Base-by-base conservation (phyloP, 2,797 vertebrate genomes). In the Chelonia mydas region DNA sequence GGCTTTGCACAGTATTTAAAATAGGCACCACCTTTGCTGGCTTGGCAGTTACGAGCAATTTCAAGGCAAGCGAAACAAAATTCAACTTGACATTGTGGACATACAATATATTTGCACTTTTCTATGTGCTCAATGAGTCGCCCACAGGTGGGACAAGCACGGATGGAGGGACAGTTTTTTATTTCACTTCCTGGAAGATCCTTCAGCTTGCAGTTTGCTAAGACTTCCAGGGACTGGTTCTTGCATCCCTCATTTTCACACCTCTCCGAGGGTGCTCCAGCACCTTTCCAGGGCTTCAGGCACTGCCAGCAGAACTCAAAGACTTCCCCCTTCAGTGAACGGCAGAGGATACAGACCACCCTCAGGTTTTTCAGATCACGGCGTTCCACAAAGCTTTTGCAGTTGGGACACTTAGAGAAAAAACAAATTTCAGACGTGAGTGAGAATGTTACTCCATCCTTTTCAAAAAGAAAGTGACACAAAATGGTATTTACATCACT, bases 21-120 rank as follows among this genome's bases (percentile, higher is more conserved):
- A 93, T 98, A 12, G 3, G 89, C 57, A 68, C 97, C 98, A 1
- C 95, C 97, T 79, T 17, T 0, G 84, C 96, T 28, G 4, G 54
- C 81, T 55, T 54, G 28, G 93, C 98, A 98, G 25, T 57, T 61
- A 1, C 81, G 8, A 0, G 97, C 98, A 33, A 93, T 93, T 91
- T 98, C 98, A 90, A 99, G 97, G 50, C 98, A 99, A 88, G 98
- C 97, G 3, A 99, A 99, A 96, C 98, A 98, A 97, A 99, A 99
- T 97, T 98, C 98, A 1, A 97, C 47, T 78, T 95, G 96, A 74
- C 98, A 98, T 83, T 98, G 98, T 10, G 95, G 90, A 57, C 98
- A 98, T 83, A 76, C 82, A 90, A 98, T 84, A 91, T 98, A 98
- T 95, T 98, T 98, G 55, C 98, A 98, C 1, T 90, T 97, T 49